Conservation (phyloP, 2,113 vertebrate genomes). For the Pungitius pungitius region DNA sequence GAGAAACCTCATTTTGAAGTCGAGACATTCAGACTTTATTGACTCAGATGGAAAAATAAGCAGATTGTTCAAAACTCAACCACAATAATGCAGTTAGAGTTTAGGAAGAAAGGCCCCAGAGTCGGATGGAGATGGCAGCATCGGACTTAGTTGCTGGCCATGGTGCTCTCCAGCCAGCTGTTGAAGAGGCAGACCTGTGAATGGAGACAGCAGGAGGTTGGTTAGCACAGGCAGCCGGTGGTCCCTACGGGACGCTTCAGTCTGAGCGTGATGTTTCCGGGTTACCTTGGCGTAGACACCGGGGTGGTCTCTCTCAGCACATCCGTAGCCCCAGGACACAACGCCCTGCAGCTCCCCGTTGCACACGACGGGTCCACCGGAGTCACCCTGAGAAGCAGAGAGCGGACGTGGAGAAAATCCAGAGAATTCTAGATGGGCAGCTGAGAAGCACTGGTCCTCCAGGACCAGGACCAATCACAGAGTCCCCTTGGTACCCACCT, state of each 20-base stretch:
- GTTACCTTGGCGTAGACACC: constrained; percentile 85
- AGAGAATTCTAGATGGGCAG: neutral
- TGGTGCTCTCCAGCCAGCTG: constrained; percentile 64
- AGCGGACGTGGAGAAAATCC: neutral
- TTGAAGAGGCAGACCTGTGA: constrained; percentile 71
- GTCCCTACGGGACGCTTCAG: neutral
- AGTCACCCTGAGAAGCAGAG: constrained; percentile 79
- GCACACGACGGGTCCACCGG: constrained; percentile 85
- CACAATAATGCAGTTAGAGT: neutral
- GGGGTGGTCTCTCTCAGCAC: constrained; percentile 75
- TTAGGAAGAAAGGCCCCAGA: constrained; percentile 13
- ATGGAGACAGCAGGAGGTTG: neutral
- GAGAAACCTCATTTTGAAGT: neutral
- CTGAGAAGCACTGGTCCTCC: neutral
- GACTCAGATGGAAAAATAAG: constrained; percentile 13
- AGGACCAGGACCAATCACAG: neutral
- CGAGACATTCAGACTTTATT: constrained; percentile 39
- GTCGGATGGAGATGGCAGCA: neutral
- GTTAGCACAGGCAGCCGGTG: neutral
- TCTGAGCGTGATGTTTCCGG: neutral
- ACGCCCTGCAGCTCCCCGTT: constrained; percentile 81
- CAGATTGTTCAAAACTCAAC: constrained; percentile 10
- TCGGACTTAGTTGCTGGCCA: constrained; percentile 59
- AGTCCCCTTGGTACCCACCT: constrained; percentile 66
- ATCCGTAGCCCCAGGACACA: constrained; percentile 84